Evolutionary conservation across 2,113 vertebrate genomes (phyloP).

Genomic region (Tauraco erythrolophus): DNA sequence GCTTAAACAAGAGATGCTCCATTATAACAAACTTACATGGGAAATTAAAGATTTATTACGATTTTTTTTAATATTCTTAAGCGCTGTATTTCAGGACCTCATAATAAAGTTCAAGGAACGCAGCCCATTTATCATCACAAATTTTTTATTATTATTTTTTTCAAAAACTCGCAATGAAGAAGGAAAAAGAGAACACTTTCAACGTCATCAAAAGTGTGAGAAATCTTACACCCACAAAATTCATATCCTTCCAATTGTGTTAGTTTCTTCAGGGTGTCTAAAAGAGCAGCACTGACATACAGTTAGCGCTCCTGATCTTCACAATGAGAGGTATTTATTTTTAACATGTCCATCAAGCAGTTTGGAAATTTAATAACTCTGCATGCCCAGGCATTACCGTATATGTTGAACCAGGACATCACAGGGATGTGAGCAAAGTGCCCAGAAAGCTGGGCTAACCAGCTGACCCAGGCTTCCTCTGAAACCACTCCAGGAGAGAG

Average conservation of each 20-base stretch:
- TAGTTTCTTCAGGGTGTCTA: neutral
- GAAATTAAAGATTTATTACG: neutral
- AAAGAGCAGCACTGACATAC: neutral
- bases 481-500: neutral
- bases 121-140: accelerated
- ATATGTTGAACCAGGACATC: neutral
- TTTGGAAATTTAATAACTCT: neutral
- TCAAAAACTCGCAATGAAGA: neutral
- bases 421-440: neutral
- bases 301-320: neutral
- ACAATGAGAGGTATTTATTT: neutral
- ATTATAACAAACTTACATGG: neutral
- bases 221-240: neutral
- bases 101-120: neutral
- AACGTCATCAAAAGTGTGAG: neutral
- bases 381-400: neutral
- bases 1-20: neutral
- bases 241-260: neutral
- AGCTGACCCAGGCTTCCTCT: neutral
- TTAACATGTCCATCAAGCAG: neutral
- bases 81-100: neutral
- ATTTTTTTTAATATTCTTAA: neutral
- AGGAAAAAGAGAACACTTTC: neutral
- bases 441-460: neutral
- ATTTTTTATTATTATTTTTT: neutral